A percentile compares a stretch with the other conserved stretches of the same genome.
These are phyloP conservation scores for Hyperoodon ampullatus DNA, from an alignment of 2,113 vertebrate species.

Conservation along the genomic window DNA sequence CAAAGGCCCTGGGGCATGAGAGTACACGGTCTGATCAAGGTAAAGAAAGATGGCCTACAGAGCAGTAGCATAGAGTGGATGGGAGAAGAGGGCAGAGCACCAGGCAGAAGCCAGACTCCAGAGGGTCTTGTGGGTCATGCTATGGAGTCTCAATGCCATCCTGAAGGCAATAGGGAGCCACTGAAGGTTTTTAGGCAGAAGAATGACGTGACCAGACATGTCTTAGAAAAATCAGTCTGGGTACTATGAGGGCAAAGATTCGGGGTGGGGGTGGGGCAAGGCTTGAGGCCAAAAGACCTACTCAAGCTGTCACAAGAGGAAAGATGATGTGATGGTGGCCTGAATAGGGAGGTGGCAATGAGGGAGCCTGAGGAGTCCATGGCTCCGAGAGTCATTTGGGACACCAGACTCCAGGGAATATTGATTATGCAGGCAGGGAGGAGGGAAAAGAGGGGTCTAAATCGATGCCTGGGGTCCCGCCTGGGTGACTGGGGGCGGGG, in stretches of 20 bases:
- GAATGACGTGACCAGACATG: background rate
- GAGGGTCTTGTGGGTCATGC: background rate
- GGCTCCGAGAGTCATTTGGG: background rate
- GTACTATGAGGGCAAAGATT: background rate
- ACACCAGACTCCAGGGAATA: too few species aligned
- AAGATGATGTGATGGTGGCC: background rate
- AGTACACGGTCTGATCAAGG: background rate
- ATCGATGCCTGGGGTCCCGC: accelerated
- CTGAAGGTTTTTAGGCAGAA: background rate
- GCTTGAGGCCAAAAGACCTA: background rate
- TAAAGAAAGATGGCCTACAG: background rate
- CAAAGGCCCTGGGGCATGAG: background rate
- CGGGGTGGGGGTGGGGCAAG: background rate
- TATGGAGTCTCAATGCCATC: background rate
- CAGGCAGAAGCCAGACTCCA: too few species aligned
- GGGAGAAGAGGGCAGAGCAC: background rate
- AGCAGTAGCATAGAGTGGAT: background rate
- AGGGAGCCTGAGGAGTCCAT: background rate
- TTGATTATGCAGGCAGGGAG: background rate
- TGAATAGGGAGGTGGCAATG: background rate
- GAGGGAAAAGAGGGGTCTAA: too few species aligned
- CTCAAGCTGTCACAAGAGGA: background rate
- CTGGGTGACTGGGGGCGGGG: background rate
- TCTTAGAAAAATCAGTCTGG: background rate
- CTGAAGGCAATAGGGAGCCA: background rate